Conservation (phyloP, 2,797 vertebrate genomes). For the Spondyliosoma cantharus region DNA sequence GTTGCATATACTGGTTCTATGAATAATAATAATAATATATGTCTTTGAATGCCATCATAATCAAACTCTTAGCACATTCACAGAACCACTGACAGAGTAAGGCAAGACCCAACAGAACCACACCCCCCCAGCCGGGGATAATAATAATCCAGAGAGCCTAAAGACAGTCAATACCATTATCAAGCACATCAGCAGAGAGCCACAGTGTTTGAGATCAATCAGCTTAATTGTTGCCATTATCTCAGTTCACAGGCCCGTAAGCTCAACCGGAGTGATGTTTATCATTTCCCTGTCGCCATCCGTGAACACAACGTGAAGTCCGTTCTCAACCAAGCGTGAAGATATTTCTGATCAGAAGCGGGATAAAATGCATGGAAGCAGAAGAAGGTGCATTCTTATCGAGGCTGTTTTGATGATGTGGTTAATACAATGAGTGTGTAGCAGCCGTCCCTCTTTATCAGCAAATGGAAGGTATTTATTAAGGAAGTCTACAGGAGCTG, state of each 20-base stretch:
- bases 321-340: constrained; percentile 14
- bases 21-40: not conserved
- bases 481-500: constrained; percentile 54
- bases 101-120: constrained; percentile 32
- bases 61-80: constrained; percentile 34
- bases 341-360: constrained; percentile 32
- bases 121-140: constrained; percentile 36
- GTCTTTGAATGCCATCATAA: constrained; percentile 30
- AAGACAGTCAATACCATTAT: constrained; percentile 66
- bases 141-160: constrained; percentile 59
- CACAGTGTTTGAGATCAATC: constrained; percentile 56
- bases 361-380: constrained; percentile 16
- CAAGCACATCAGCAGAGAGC: constrained; percentile 43
- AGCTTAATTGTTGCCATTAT: constrained; percentile 66
- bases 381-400: constrained; percentile 24
- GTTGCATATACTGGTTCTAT: not conserved
- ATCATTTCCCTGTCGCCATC: constrained; percentile 46
- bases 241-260: constrained; percentile 49
- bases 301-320: not conserved
- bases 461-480: constrained; percentile 59
- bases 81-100: not conserved
- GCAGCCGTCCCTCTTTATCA: constrained; percentile 42
- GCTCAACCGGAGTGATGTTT: constrained; percentile 36
- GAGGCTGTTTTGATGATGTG: constrained; percentile 1
- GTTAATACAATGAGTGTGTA: constrained; percentile 34